phyloP scores from a whole-genome alignment of 2,888 invertebrate species.

The Ochropleura plecta region DNA sequence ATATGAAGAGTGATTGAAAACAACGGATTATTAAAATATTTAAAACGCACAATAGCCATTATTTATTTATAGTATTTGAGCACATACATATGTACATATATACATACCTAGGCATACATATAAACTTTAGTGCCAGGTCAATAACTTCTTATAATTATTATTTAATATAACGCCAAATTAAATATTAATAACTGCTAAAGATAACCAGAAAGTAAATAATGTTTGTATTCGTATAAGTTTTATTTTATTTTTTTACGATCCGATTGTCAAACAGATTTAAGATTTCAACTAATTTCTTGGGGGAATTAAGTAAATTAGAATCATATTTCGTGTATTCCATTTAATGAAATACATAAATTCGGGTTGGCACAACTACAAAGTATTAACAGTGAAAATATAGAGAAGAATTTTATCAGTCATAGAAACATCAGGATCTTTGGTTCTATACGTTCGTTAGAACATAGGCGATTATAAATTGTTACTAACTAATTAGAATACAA shows the following conservation, averaged over 20 bases:
- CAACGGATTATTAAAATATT: constrained; percentile 64
- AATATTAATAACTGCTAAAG: constrained; percentile 21
- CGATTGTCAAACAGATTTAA: constrained; percentile 44
- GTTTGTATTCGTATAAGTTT: constrained; percentile 28
- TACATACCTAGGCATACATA: constrained; percentile 64
- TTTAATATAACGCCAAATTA: constrained; percentile 52
- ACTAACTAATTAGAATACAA: constrained; percentile 63
- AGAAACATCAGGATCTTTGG: constrained; percentile 72
- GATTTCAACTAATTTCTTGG: constrained; percentile 46
- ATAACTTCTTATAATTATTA: constrained; percentile 54
- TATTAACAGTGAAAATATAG: constrained; percentile 85
- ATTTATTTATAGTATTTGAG: constrained; percentile 67
- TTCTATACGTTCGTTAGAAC: constrained; percentile 67
- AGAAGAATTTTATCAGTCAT: constrained; percentile 81
- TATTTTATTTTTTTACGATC: constrained; percentile 47
- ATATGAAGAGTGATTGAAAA: constrained; percentile 50
- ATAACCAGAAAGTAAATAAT: constrained; percentile 35
- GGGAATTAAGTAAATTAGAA: constrained; percentile 65
- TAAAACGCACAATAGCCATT: constrained; percentile 65
- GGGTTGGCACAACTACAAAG: constrained; percentile 89
- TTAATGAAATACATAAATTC: constrained; percentile 90
- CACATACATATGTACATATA: constrained; percentile 66
- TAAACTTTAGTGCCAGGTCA: constrained; percentile 58
- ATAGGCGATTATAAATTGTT: constrained; percentile 66
- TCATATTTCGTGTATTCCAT: constrained; percentile 79